Percentiles rank a stretch among this genome's conserved stretches.
Conservation (phyloP, 92 coral and sea anemone species). For the Zoanthus sociatus region DNA sequence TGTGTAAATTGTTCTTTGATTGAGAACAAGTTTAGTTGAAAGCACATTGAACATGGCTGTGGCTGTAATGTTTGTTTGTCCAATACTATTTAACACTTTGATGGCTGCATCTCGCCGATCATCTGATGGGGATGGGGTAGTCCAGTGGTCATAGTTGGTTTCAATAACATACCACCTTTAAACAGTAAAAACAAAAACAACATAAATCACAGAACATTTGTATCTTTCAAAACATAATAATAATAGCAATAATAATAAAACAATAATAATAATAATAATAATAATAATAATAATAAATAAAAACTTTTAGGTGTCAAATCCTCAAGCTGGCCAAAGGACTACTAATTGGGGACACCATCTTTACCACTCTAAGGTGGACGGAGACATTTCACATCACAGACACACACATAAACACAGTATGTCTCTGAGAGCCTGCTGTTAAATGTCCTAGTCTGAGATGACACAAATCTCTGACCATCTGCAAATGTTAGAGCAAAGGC, state of each 20-base stretch:
- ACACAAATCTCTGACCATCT: too few species aligned
- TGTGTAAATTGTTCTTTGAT: constrained; percentile 74
- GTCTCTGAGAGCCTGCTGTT: too few species aligned
- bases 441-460: too few species aligned
- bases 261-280: background rate
- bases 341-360: too few species aligned
- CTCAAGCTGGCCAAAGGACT: too few species aligned
- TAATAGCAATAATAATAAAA: background rate
- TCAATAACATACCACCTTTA: constrained; percentile 92
- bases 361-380: too few species aligned
- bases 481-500: too few species aligned
- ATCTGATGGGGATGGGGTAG: constrained; percentile 86
- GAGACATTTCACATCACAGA: too few species aligned
- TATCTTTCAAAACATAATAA: background rate
- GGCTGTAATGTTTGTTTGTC: constrained; percentile 72
- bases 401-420: too few species aligned
- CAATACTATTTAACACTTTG: constrained; percentile 73
- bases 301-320: too few species aligned
- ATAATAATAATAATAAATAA: too few species aligned
- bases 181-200: background rate
- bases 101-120: constrained; percentile 86
- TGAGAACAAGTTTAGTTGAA: constrained; percentile 76
- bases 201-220: too few species aligned
- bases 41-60: constrained; percentile 75
- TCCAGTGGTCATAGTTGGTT: constrained; percentile 98